Conservation (phyloP, 2,797 vertebrate genomes). For the Poecilia picta region DNA sequence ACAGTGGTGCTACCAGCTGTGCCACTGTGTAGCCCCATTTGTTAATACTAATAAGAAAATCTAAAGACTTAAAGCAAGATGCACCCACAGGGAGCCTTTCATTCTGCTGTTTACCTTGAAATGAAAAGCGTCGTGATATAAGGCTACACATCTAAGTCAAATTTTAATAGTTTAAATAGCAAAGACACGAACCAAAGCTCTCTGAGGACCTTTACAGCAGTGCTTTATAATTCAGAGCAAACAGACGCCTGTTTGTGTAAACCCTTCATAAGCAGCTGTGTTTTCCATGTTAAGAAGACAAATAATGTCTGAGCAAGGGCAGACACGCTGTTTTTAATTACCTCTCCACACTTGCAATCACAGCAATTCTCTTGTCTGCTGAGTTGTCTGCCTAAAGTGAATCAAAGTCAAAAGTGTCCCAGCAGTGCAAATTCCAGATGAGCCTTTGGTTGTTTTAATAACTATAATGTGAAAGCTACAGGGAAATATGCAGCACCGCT, state of each 20-base stretch:
- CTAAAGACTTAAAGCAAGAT: slow-evolving; percentile 16
- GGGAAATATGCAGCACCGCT: slow-evolving; percentile 56
- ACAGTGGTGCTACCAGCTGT: too few species aligned
- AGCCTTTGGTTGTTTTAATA: slow-evolving; percentile 31
- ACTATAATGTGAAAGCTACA: slow-evolving; percentile 25
- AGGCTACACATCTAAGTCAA: slow-evolving; percentile 43
- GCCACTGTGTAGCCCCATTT: too few species aligned
- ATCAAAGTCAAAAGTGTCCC: slow-evolving; percentile 74
- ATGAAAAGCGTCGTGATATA: slow-evolving; percentile 43
- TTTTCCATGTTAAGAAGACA: slow-evolving; percentile 72
- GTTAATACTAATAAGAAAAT: not conserved
- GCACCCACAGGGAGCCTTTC: slow-evolving; percentile 38
- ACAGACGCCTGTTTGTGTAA: slow-evolving; percentile 69
- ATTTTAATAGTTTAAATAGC: slow-evolving; percentile 60
- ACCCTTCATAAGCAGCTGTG: slow-evolving; percentile 73
- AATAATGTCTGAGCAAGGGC: slow-evolving; percentile 67
- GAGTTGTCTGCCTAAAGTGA: slow-evolving; percentile 61
- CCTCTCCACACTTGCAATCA: slow-evolving; percentile 65
- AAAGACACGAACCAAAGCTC: slow-evolving; percentile 32
- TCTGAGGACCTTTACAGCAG: slow-evolving; percentile 43
- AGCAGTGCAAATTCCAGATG: slow-evolving; percentile 41
- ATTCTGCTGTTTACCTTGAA: slow-evolving; percentile 63
- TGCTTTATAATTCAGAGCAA: slow-evolving; percentile 71
- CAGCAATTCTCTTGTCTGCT: slow-evolving; percentile 70
- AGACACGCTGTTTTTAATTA: slow-evolving; percentile 79